These are phyloP conservation scores for Lycopodina hypogea DNA, from an alignment of 37 sponge, comb jelly and placozoan species.

Conservation along the genomic window DNA sequence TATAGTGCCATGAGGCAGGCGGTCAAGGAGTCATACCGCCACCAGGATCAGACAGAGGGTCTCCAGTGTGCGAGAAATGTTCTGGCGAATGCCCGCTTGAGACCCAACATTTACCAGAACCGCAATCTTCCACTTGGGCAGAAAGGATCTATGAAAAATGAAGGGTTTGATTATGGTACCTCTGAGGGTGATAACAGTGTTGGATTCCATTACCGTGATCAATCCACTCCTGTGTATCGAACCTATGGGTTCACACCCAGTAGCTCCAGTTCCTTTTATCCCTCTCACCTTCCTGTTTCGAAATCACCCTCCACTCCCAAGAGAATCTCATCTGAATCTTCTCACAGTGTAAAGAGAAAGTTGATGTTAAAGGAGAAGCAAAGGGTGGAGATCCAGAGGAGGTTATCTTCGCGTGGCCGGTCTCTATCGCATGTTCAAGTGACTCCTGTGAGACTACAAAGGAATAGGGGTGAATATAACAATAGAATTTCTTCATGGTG, in stretches of 20 bases:
- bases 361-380: not conserved
- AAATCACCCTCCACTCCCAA: not conserved
- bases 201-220: no score
- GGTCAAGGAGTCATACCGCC: conserved; percentile 35
- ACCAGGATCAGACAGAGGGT: conserved; percentile 6
- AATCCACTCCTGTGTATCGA: not conserved
- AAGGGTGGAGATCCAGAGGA: not conserved
- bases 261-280: not conserved
- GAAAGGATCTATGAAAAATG: no score
- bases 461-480: not conserved
- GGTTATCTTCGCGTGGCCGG: not conserved
- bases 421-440: not conserved
- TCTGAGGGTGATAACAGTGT: no score
- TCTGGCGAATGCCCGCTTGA: not conserved
- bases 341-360: not conserved
- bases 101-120: not conserved
- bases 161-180: no score
- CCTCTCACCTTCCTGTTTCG: not conserved
- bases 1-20: conserved; percentile 15
- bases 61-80: conserved; percentile 9
- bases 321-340: not conserved
- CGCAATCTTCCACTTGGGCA: not conserved
- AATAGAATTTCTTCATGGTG: not conserved
- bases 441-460: not conserved
- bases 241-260: not conserved